phyloP scores from a whole-genome alignment of 2,797 vertebrate species.

The Buceros bicornis region DNA sequence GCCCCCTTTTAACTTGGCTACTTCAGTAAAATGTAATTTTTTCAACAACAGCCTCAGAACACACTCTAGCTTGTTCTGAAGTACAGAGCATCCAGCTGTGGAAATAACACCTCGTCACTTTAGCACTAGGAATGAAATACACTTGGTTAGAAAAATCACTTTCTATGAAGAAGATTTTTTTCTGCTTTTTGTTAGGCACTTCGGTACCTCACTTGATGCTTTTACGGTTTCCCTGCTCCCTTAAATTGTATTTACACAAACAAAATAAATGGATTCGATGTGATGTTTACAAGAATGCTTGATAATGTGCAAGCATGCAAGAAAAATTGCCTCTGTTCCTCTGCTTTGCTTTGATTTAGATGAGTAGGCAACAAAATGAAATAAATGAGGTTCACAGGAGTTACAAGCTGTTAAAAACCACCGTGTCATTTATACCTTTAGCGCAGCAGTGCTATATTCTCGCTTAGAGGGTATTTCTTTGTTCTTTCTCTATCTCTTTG shows the following conservation, averaged over 20 bases:
- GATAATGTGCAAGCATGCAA: background rate
- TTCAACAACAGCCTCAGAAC: constrained; percentile 34
- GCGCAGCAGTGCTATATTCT: background rate
- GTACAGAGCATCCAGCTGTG: background rate
- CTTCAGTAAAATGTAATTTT: constrained; percentile 28
- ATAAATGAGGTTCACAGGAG: background rate
- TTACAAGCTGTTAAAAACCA: background rate
- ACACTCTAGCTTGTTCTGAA: constrained; percentile 13
- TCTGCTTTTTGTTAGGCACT: background rate
- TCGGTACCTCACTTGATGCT: background rate
- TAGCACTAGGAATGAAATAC: background rate
- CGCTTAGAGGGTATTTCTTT: background rate
- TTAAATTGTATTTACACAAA: background rate
- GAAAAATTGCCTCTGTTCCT: background rate
- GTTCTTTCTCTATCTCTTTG: background rate
- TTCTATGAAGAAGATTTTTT: background rate
- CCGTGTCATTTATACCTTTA: background rate
- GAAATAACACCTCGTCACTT: background rate
- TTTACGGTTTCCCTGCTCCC: background rate
- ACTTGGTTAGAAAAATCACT: background rate
- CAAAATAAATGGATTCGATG: background rate
- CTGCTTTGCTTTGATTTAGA: background rate
- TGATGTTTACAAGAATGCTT: background rate
- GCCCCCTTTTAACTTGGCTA: constrained; percentile 10
- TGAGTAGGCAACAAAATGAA: background rate